Evolutionary conservation across 2,113 vertebrate species (phyloP).

Genomic region (Otis tarda): DNA sequence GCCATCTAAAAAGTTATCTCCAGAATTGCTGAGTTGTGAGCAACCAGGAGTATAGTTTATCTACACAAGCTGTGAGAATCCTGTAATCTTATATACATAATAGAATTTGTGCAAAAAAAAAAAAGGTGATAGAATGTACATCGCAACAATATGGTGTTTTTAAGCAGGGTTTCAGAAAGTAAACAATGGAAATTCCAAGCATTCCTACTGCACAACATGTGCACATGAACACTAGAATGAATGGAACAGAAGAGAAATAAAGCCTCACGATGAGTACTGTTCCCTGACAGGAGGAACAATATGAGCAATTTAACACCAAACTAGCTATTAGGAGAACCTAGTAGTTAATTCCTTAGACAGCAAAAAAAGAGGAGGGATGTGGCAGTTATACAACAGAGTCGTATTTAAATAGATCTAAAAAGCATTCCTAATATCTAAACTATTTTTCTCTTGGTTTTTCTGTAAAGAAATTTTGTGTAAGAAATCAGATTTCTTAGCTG

Average conservation of each 20-base stretch:
- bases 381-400: background rate
- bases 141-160: background rate
- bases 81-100: background rate
- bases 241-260: background rate
- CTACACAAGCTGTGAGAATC: background rate
- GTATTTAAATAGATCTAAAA: constrained; percentile 8
- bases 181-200: background rate
- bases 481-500: background rate
- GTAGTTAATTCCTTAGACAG: constrained; percentile 5
- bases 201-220: background rate
- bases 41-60: background rate
- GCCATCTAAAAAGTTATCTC: background rate
- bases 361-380: background rate
- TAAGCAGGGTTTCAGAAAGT: background rate
- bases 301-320: background rate
- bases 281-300: background rate
- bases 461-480: background rate
- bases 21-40: background rate
- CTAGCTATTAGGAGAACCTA: background rate
- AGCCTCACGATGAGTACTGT: background rate
- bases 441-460: background rate
- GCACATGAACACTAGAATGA: background rate
- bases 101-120: background rate
- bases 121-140: background rate
- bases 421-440: background rate